Base-by-base conservation (phyloP, 1,140 invertebrate species). In the Atta texana region DNA sequence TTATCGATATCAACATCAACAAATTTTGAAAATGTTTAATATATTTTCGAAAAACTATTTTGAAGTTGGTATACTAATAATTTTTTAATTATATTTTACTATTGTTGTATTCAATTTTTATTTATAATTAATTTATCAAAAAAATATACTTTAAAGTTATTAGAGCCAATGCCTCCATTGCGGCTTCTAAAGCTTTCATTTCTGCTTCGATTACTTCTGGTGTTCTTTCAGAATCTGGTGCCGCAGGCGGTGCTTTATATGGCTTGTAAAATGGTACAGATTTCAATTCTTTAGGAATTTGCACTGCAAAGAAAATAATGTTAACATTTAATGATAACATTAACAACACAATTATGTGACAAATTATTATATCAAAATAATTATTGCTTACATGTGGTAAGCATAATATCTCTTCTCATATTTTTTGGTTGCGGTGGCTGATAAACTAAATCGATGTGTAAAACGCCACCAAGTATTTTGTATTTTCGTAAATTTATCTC, bases 151-250 rank as follows among this genome's bases (percentile, higher is more conserved):
- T 96, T 31, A 98, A 95, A 44, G 96, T 97, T 51, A 98, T 95
- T 8, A 97, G 92, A 2, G 96, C 96, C 16, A 98, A 95, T 88
- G 97, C 97, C 90, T 98, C 97, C 91, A 98, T 96, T 31, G 97
- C 97, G 24, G 96, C 95, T 88, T 98, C 97, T 18, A 97, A 95
- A 90, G 96, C 96, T 91, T 97, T 97, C 90, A 98, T 96, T 91
- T 98, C 97, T 0, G 96, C 96, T 90, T 98, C 97, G 74, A 98
- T 97, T 89, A 98, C 97, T 94, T 98, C 97, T 0, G 98, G 97
- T 7, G 97, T 96, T 78, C 97, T 95, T 28, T 97, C 96, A 12
- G 96, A 96, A 24, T 97, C 97, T 0, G 96, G 96, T 3, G 97
- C 95, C 0, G 97, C 96, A 0, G 96, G 95, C 1, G 97, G 97